These are phyloP conservation scores for Ochotona curzoniae DNA, from an alignment of 2,113 vertebrate species.

Conservation along the genomic window DNA sequence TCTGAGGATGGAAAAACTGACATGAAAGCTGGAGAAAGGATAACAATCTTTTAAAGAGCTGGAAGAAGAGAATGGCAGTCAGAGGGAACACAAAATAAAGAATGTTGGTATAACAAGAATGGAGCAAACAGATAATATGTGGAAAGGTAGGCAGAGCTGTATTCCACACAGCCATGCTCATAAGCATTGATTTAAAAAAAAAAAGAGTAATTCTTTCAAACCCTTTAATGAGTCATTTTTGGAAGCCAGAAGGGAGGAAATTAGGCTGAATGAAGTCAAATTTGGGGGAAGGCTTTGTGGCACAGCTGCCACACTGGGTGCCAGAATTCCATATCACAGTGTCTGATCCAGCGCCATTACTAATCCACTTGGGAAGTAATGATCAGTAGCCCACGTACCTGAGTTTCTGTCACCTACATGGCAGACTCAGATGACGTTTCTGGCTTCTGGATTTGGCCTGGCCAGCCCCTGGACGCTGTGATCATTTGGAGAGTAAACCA, in stretches of 20 bases:
- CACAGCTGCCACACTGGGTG: too few species aligned
- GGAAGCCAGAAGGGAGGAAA: not conserved
- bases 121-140: fast-evolving
- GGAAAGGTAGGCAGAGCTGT: not conserved
- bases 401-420: too few species aligned
- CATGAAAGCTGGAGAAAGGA: not conserved
- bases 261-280: not conserved
- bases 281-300: too few species aligned
- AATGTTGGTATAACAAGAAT: not conserved
- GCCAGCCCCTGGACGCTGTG: too few species aligned
- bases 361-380: too few species aligned
- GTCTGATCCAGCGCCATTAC: too few species aligned
- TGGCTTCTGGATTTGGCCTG: too few species aligned
- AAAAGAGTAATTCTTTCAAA: not conserved
- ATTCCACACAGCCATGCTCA: fast-evolving
- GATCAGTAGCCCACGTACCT: too few species aligned
- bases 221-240: not conserved
- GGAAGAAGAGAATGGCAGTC: not conserved
- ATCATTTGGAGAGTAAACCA: too few species aligned
- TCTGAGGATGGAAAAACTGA: not conserved
- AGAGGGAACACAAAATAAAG: not conserved
- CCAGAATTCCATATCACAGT: too few species aligned
- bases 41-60: not conserved
- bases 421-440: too few species aligned
- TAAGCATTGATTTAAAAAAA: not conserved